Percentiles rank a stretch among this genome's conserved stretches.
Conservation (phyloP, 2,113 vertebrate genomes). For the Tachysurus fulvidraco region DNA sequence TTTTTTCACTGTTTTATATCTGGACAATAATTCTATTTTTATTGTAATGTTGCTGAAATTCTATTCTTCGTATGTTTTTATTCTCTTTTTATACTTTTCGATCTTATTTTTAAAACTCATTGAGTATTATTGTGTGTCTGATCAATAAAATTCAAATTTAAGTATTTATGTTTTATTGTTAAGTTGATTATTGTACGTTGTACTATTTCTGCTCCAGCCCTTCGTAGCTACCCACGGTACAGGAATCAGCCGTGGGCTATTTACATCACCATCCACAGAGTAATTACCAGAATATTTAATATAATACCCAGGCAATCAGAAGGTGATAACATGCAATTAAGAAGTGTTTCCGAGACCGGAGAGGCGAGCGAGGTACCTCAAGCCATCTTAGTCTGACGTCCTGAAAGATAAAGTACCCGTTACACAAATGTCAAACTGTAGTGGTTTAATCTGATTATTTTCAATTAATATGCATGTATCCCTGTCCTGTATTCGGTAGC, state of each 20-base stretch:
- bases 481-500: conserved; percentile 80
- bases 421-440: conserved; percentile 92
- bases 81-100: no score
- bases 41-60: no score
- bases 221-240: conserved; percentile 67
- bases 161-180: not conserved
- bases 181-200: not conserved
- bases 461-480: conserved; percentile 99
- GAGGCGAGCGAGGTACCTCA: conserved; percentile 79
- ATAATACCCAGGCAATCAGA: conserved; percentile 99
- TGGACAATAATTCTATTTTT: no score
- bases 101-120: no score
- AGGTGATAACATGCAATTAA: conserved; percentile 99
- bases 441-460: conserved; percentile 99
- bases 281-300: conserved; percentile 99
- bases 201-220: conserved; percentile 62
- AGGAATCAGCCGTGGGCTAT: conserved; percentile 89
- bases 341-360: conserved; percentile 92
- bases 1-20: no score
- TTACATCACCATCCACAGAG: conserved; percentile 94
- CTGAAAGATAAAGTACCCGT: conserved; percentile 96
- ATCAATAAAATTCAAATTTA: no score
- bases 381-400: conserved; percentile 80
- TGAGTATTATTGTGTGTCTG: no score
- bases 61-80: no score